Evolutionary conservation across 2,113 vertebrate species (phyloP).

Genomic region (Anarhynchus alexandrinus): DNA sequence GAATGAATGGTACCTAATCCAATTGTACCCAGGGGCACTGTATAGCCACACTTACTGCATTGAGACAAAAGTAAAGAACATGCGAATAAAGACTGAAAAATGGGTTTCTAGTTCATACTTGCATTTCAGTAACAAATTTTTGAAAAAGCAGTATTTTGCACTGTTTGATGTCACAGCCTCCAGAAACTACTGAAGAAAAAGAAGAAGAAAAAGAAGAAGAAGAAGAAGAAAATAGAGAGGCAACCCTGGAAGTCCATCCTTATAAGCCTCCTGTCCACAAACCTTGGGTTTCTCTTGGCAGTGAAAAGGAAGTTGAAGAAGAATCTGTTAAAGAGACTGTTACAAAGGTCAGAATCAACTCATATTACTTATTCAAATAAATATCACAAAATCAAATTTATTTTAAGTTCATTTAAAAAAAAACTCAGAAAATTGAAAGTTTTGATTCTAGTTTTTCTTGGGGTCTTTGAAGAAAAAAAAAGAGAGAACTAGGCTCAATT

Average conservation of each 20-base stretch:
- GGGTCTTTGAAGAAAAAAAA: not conserved
- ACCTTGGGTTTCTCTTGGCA: slow-evolving; percentile 88
- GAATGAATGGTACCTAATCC: not conserved
- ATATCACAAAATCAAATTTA: not conserved
- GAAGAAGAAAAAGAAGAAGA: slow-evolving; percentile 41
- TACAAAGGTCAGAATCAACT: slow-evolving; percentile 71
- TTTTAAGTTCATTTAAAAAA: not conserved
- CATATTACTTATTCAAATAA: not conserved
- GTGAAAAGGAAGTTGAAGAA: slow-evolving; percentile 88
- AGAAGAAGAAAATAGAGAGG: slow-evolving; percentile 60
- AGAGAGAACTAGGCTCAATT: not conserved
- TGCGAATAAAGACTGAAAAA: not conserved
- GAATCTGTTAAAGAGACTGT: slow-evolving; percentile 76
- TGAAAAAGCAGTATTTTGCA: not conserved
- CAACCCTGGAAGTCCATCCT: not conserved
- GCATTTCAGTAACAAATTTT: not conserved
- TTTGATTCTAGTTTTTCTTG: not conserved
- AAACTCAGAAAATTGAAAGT: not conserved
- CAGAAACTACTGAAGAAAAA: slow-evolving; percentile 56
- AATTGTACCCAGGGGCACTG: not conserved
- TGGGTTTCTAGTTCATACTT: not conserved
- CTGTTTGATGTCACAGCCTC: slow-evolving; percentile 66
- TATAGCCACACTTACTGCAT: not conserved
- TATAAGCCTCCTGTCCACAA: slow-evolving; percentile 69
- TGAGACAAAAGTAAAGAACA: not conserved